Evolutionary conservation across 2,797 vertebrate genomes (phyloP).

Genomic region (Mormyrops boulengeri): DNA sequence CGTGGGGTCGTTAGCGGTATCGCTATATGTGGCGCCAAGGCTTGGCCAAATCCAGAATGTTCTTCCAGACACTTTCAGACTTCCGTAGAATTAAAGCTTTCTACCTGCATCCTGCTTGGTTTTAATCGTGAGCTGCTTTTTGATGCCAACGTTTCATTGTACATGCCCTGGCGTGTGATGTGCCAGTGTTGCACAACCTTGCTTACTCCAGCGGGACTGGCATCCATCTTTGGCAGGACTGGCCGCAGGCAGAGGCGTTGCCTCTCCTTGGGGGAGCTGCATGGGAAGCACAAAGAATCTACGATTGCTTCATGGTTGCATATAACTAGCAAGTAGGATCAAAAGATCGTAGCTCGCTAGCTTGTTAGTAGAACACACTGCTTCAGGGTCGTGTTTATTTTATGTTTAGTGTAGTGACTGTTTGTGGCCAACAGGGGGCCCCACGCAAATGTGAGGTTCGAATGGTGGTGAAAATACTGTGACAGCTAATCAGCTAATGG

Average conservation of each 20-base stretch:
- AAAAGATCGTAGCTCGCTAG: background rate
- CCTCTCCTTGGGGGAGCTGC: background rate
- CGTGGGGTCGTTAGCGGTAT: background rate
- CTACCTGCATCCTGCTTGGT: background rate
- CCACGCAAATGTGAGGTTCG: background rate
- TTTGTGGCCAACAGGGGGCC: background rate
- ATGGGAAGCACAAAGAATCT: background rate
- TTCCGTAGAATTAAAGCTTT: background rate
- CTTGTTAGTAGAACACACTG: background rate
- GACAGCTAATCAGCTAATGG: background rate
- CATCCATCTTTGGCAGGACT: background rate
- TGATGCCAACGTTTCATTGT: background rate
- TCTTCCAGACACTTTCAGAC: background rate
- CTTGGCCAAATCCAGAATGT: background rate
- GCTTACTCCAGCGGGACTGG: background rate
- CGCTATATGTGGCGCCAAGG: background rate
- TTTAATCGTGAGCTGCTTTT: background rate
- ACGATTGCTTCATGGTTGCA: background rate
- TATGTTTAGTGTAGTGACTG: background rate
- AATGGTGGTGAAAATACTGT: background rate
- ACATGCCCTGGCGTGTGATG: background rate
- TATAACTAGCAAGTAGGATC: background rate
- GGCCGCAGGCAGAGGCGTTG: background rate
- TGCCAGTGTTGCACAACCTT: background rate
- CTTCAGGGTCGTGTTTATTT: background rate